Evolutionary conservation across 2,888 invertebrate species (phyloP), one percentile per base, ranked within the genome.

Genomic region (Sipha maydis): DNA sequence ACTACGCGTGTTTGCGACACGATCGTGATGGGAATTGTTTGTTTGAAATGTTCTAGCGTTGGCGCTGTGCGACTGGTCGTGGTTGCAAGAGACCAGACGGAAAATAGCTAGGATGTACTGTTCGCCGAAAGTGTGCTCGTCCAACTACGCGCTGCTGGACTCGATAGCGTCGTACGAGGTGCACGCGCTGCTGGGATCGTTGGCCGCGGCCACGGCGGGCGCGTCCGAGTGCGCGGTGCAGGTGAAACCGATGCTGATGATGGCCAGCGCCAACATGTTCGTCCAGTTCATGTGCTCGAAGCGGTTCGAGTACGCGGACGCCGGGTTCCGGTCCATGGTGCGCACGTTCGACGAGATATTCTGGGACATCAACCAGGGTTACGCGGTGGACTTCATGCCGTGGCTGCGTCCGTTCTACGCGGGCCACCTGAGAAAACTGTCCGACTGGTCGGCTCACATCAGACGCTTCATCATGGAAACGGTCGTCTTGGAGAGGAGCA

Each of bases 41-140:
- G 61, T 61, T 61, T 61, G 21, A 25, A 28, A 71, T 75, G 61
- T 83, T 93, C 56, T 94, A 97, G 97, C 97, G 89, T 92, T 97
- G 90, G 97, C 97, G 0, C 93, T 97, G 38, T 97, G 97, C 92
- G 96, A 97, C 91, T 97, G 97, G 97, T 97, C 97, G 0, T 94
- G 94, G 89, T 93, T 97, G 0, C 97, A 97, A 91, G 95, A 95
- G 88, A 94, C 95, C 1, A 93, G 97, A 8, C 93, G 97, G 54
- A 95, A 96, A 91, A 93, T 97, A 25, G 96, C 97, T 0, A 93
- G 96, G 4, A 94, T 94, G 34, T 96, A 96, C 91, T 97, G 96
- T 92, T 96, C 96, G 0, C 96, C 97, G 0, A 94, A 96, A 89
- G 94, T 95, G 90, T 94, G 95, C 89, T 95, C 96, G 0, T 93